Conservation (phyloP, 2,113 vertebrate species). For the Megalops atlanticus region DNA sequence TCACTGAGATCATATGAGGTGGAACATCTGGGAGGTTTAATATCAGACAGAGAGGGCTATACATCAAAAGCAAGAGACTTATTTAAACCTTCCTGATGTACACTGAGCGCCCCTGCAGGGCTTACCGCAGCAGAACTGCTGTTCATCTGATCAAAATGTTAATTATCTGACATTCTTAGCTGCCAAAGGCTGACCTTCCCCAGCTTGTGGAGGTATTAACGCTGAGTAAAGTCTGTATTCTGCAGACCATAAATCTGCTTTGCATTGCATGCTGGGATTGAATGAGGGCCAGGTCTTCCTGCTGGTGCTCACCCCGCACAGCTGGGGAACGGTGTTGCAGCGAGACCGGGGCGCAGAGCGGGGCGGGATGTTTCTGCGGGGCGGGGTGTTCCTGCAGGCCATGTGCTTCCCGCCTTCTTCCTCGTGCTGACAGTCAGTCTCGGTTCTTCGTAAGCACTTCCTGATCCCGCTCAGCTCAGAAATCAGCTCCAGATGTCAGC, state of each 20-base stretch:
- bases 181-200: neutral
- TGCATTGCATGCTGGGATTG: neutral
- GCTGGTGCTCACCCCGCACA: neutral
- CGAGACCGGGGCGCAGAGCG: neutral
- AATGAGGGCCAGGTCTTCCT: neutral
- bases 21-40: neutral
- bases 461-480: neutral
- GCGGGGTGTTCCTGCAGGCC: too few species aligned
- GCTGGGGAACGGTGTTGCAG: too few species aligned
- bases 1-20: neutral
- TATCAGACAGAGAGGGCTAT: neutral
- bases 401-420: neutral
- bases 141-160: neutral
- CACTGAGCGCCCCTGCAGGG: neutral
- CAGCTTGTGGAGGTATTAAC: neutral
- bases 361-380: too few species aligned
- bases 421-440: neutral
- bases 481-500: conserved; percentile 7
- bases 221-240: neutral
- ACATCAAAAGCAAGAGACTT: neutral
- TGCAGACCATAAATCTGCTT: neutral
- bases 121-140: neutral
- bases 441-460: neutral
- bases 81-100: neutral
- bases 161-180: neutral